A percentile compares a stretch with the other conserved stretches of the same genome.
phyloP scores from a whole-genome alignment of 2,888 invertebrate genomes.

The Ochropleura leucogaster region DNA sequence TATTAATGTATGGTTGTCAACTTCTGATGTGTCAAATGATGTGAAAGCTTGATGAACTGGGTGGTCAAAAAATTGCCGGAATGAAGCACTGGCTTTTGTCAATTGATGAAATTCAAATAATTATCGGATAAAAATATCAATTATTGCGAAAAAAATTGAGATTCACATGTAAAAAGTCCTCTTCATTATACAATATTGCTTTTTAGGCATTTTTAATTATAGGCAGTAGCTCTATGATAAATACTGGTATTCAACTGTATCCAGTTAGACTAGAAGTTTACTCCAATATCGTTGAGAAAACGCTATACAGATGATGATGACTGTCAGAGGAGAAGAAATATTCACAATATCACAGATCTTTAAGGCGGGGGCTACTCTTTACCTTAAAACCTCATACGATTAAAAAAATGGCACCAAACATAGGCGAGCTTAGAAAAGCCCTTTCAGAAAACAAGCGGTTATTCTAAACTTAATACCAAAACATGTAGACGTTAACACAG shows the following conservation, averaged over 20 bases:
- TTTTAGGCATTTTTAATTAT: too few species aligned
- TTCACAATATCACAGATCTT: background rate
- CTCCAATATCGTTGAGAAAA: too few species aligned
- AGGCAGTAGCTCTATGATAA: background rate
- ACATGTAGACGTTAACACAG: background rate
- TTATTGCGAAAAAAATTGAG: background rate
- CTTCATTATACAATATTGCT: too few species aligned
- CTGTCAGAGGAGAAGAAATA: background rate
- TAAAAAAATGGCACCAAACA: background rate
- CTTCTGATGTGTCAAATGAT: conserved; percentile 1
- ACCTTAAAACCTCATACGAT: too few species aligned
- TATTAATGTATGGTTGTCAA: conserved; percentile 10
- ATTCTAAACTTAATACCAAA: background rate
- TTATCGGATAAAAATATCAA: too few species aligned
- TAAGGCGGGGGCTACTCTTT: background rate
- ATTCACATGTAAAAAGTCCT: background rate
- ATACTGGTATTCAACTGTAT: background rate
- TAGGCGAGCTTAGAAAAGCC: background rate
- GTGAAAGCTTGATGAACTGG: background rate
- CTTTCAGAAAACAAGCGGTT: background rate
- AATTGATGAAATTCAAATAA: too few species aligned
- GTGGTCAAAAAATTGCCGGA: background rate
- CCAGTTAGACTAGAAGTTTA: background rate
- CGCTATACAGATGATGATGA: background rate
- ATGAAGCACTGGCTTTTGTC: background rate